These are phyloP conservation scores for Bubo scandiacus DNA, from an alignment of 2,113 vertebrate genomes.

Conservation along the genomic window DNA sequence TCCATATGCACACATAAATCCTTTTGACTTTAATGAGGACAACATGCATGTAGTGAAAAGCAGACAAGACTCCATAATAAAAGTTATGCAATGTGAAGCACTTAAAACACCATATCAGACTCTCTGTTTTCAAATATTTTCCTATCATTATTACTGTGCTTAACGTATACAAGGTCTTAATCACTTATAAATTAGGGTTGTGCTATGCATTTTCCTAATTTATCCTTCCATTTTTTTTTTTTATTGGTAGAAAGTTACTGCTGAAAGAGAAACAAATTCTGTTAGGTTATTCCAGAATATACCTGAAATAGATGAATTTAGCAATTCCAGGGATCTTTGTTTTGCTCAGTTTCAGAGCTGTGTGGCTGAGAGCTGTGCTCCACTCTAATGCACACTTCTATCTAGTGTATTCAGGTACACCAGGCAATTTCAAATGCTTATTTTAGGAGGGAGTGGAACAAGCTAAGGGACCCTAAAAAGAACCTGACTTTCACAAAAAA, in stretches of 20 bases:
- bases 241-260: background rate
- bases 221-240: background rate
- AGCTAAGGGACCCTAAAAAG: background rate
- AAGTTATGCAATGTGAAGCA: background rate
- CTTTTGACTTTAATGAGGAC: conserved; percentile 33
- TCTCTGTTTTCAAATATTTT: background rate
- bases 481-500: background rate
- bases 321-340: background rate
- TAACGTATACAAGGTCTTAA: background rate
- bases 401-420: background rate
- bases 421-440: background rate
- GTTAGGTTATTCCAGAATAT: background rate
- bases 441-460: background rate
- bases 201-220: background rate
- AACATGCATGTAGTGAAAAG: background rate
- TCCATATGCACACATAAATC: conserved; percentile 32
- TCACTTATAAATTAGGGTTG: background rate
- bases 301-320: background rate
- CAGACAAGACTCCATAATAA: background rate
- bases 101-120: background rate
- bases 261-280: background rate
- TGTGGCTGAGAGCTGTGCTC: background rate
- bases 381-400: background rate
- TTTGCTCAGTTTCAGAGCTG: background rate
- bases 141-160: background rate